Percentiles rank a stretch among this genome's conserved stretches.
Evolutionary conservation across 2,888 invertebrate genomes (phyloP).

Genomic region (Thera britannica): DNA sequence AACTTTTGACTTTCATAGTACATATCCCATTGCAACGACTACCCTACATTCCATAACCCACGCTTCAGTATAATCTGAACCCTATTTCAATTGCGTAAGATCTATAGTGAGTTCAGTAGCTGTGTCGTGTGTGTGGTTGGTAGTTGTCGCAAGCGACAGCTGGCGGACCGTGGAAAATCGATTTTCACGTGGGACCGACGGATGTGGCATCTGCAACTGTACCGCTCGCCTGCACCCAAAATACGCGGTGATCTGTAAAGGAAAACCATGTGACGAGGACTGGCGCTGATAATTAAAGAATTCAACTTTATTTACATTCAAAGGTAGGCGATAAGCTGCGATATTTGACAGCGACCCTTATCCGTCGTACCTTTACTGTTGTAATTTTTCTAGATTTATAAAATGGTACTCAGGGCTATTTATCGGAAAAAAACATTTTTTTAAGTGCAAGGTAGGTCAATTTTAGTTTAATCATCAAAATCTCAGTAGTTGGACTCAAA

Average conservation of each 20-base stretch:
- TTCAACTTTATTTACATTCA: background rate
- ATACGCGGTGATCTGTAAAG: constrained; percentile 65
- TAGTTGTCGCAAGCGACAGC: constrained; percentile 81
- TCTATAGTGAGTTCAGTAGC: constrained; percentile 23
- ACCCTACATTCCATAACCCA: constrained; percentile 33
- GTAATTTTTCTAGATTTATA: too few species aligned
- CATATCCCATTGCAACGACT: constrained; percentile 62
- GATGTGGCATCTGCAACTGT: constrained; percentile 81
- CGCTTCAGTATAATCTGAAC: constrained; percentile 43
- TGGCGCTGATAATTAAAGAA: background rate
- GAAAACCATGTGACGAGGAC: constrained; percentile 46
- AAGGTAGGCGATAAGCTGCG: too few species aligned
- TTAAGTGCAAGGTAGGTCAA: too few species aligned
- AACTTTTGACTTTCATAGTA: constrained; percentile 83
- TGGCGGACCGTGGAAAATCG: constrained; percentile 83
- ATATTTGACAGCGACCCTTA: too few species aligned
- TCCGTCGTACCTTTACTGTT: too few species aligned
- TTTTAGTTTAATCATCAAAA: too few species aligned
- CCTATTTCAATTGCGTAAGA: constrained; percentile 48
- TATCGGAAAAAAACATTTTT: too few species aligned
- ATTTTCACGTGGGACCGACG: constrained; percentile 83
- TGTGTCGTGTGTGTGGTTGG: constrained; percentile 51
- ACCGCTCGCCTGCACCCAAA: constrained; percentile 71
- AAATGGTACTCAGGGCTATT: too few species aligned
- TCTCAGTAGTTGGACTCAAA: too few species aligned